Conservation (phyloP, 1,140 invertebrate species). For the Dendroctonus valens region DNA sequence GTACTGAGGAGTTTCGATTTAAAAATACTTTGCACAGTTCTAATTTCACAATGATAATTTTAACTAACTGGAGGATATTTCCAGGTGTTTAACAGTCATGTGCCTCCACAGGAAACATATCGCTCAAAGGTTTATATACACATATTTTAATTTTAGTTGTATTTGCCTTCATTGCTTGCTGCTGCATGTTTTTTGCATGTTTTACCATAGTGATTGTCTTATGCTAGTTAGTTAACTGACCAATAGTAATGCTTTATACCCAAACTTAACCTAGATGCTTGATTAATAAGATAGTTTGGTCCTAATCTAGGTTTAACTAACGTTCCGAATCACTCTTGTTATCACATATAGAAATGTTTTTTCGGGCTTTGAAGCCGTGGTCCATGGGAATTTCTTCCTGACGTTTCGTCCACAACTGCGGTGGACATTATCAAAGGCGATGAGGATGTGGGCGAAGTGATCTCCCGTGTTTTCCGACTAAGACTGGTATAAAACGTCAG, state of each 20-base stretch:
- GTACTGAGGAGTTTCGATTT: background rate
- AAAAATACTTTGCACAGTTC: slow-evolving; percentile 2
- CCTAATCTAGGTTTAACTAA: too few species aligned
- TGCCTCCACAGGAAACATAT: slow-evolving; percentile 85
- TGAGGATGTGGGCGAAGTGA: too few species aligned
- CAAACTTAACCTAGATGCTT: too few species aligned
- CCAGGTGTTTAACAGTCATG: slow-evolving; percentile 90
- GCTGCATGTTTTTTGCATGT: slow-evolving; percentile 43
- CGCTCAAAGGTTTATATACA: slow-evolving; percentile 77
- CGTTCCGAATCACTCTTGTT: too few species aligned
- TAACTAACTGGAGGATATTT: slow-evolving; percentile 53
- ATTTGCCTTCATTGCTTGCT: slow-evolving; percentile 42
- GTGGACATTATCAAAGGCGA: too few species aligned
- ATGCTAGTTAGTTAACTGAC: slow-evolving; percentile 30
- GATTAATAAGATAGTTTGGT: too few species aligned
- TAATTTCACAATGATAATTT: slow-evolving; percentile 20
- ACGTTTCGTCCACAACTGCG: too few species aligned
- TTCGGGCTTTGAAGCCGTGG: too few species aligned
- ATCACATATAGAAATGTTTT: too few species aligned
- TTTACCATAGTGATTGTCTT: slow-evolving; percentile 35
- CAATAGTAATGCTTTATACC: slow-evolving; percentile 19
- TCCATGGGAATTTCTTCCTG: too few species aligned
- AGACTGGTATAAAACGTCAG: too few species aligned
- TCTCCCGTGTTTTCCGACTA: too few species aligned
- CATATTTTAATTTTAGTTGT: slow-evolving; percentile 48